phyloP scores from a whole-genome alignment of 1,140 invertebrate genomes.

The Antheraea pernyi region DNA sequence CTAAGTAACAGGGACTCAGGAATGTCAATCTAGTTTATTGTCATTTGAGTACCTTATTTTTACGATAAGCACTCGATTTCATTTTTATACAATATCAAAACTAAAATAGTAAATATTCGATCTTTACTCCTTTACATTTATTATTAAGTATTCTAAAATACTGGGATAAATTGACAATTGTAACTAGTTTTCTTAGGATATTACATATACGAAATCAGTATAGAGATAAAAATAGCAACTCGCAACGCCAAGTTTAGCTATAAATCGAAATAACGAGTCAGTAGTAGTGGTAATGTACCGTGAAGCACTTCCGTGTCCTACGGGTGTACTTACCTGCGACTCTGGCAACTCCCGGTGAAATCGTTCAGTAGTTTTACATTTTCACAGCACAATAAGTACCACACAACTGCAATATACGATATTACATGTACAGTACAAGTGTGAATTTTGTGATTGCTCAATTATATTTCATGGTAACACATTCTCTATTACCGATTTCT shows the following conservation, averaged over 20 bases:
- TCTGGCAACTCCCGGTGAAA: slow-evolving; percentile 21
- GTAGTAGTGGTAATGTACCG: slow-evolving; percentile 11
- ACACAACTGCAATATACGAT: neutral
- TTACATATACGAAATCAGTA: too few species aligned
- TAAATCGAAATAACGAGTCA: neutral
- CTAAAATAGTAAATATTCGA: too few species aligned
- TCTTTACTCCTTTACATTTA: too few species aligned
- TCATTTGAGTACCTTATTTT: neutral
- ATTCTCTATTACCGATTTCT: too few species aligned
- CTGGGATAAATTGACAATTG: too few species aligned
- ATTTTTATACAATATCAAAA: neutral
- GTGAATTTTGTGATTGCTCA: neutral
- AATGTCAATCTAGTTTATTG: slow-evolving; percentile 5
- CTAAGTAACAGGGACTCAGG: neutral
- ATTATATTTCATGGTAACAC: too few species aligned
- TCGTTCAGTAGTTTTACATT: slow-evolving; percentile 19
- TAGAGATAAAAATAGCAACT: too few species aligned
- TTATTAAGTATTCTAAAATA: neutral
- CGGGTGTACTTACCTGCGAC: slow-evolving; percentile 23
- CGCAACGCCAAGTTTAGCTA: neutral
- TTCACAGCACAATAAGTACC: neutral
- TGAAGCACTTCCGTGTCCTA: slow-evolving; percentile 16
- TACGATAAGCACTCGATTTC: neutral
- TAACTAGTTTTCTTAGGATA: too few species aligned
- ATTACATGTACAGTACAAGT: neutral